Evolutionary conservation across 2,113 vertebrate species (phyloP).

Genomic region (Ascaphus truei): DNA sequence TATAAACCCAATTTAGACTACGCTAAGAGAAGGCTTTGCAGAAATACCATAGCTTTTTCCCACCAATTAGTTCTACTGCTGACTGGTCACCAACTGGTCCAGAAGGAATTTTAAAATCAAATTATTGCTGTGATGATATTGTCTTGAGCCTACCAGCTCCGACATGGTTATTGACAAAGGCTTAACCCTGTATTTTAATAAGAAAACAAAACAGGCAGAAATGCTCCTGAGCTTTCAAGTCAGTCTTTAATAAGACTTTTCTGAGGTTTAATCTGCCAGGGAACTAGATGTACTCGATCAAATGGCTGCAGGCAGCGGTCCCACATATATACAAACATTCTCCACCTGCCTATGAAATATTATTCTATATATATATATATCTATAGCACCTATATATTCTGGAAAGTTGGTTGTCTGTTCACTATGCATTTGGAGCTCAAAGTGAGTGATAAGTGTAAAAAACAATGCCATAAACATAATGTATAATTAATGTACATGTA

Average conservation of each 20-base stretch:
- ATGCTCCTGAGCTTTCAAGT: conserved; percentile 73
- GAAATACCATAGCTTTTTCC: conserved; percentile 27
- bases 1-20: conserved; percentile 17
- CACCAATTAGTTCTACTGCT: conserved; percentile 37
- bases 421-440: no score
- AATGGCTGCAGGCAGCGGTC: conserved; percentile 43
- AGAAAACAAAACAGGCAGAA: conserved; percentile 88
- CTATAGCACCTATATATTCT: no score
- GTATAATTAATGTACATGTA: no score
- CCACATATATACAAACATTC: neutral
- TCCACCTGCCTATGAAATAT: no score
- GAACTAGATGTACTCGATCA: conserved; percentile 65
- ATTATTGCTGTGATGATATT: conserved; percentile 90
- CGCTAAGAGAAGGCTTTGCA: neutral
- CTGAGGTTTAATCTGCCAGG: conserved; percentile 61
- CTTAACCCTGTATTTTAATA: conserved; percentile 88
- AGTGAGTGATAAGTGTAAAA: no score
- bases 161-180: conserved; percentile 90
- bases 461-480: no score
- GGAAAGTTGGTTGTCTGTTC: no score
- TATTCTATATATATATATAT: no score
- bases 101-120: conserved; percentile 79
- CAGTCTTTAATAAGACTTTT: conserved; percentile 82
- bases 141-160: conserved; percentile 82
- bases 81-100: conserved; percentile 70